Base-by-base conservation (phyloP, 2,888 invertebrate species). In the Andrena hattorfiana region DNA sequence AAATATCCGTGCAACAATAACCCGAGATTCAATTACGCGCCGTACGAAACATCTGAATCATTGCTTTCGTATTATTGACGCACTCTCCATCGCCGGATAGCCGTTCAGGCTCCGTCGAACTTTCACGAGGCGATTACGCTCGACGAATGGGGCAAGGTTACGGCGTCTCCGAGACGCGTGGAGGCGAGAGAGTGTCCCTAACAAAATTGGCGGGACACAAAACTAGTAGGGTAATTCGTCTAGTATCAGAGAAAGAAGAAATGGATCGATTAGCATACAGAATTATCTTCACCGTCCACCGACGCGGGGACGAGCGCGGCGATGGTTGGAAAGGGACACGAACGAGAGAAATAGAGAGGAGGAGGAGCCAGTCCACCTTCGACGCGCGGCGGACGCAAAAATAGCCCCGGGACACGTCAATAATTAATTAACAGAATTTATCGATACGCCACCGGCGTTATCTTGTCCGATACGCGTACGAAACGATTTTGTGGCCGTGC, bases 371-470 rank as follows among this genome's bases (percentile, higher is more conserved):
- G 59, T 35, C 67, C 67, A 64, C 54, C 86, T 87, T 89, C 84
- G 86, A 88, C 85, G 85, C 2, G 83, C 86, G 85, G 85, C 84
- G 84, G 80, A 60, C 81, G 90, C 90, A 88, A 91, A 91, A 92
- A 92, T 91, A 91, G 91, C 91, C 82, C 75, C 75, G 86, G 77
- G 88, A 92, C 90, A 91, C 90, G 90, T 91, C 90, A 91, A 92
- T 93, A 93, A 93, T 93, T 93, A 93, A 92, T 93, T 92, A 93
- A 86, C 86, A 81, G 87, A 91, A 91, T 92, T 91, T 91, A 92
- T 92, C 90, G 92, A 89, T 88, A 88, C 89, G 81, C 86, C 87
- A 77, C 79, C 77, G 85, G 82, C 87, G 89, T 90, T 91, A 91
- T 91, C 91, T 87, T 89, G 89, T 89, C 85, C 83, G 90, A 90